Conservation (phyloP, 2,113 vertebrate species). For the Penelope pileata region DNA sequence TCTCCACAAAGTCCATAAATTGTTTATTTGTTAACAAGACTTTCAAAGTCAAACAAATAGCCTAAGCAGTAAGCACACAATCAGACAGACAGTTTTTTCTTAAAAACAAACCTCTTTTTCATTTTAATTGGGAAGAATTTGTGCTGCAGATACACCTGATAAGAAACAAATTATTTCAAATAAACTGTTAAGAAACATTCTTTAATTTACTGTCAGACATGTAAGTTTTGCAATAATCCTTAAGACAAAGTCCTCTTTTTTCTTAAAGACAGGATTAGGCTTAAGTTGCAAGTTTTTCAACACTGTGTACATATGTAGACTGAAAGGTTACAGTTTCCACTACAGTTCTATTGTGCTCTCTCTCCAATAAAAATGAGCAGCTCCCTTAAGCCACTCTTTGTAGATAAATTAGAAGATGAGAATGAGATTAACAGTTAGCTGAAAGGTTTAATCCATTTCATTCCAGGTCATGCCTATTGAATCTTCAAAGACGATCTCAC, state of each 20-base stretch:
- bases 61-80: neutral
- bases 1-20: neutral
- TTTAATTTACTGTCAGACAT: neutral
- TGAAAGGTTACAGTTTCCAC: neutral
- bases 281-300: neutral
- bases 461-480: neutral
- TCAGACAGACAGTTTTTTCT: neutral
- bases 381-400: neutral
- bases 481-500: neutral
- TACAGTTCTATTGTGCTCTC: fast-evolving
- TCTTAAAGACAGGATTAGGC: neutral
- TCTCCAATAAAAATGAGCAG: neutral
- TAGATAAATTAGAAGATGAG: neutral
- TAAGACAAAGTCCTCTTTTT: neutral
- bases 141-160: neutral
- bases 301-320: neutral
- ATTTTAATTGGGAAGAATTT: neutral
- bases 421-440: neutral
- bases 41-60: neutral
- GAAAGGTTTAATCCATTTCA: neutral
- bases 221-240: neutral
- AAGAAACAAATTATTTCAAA: neutral
- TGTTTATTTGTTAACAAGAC: neutral
- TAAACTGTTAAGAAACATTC: neutral
- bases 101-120: neutral